Evolutionary conservation across 2,113 vertebrate genomes (phyloP), one percentile per base, ranked within the genome.

Genomic region (Cololabis saira): DNA sequence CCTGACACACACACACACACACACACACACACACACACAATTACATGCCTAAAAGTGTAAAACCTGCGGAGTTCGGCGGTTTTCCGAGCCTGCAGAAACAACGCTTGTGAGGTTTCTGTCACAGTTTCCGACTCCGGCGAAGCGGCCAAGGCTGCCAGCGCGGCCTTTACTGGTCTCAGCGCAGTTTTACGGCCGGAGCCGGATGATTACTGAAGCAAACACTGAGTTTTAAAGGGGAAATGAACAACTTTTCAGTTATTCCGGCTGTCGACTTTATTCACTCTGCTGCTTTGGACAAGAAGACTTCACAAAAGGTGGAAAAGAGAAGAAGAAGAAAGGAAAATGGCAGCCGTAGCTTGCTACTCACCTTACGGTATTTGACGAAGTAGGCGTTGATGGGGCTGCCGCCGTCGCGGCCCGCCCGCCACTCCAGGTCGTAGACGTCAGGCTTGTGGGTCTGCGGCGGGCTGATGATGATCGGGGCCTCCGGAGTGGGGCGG

Each of bases 311-410:
- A 8, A 40, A 8, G 19, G 12, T 21, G 3, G 3, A 16, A 30
- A 33, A 30, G 30, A 3, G 24, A 27, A 33, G 9, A 30, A 11
- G 51, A 8, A 10, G 24, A 10, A 33, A 17, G 22, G 33, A 37
- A 14, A 3, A 33, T 21, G 37, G 1, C 11, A 6, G 41, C 0
- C 3, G 19, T 7, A 22, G 1, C 15, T 69, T 48, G 48, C 22
- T n/a, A 13, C 40, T 87, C 89, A 99, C 97, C 95, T 99, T 99
- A 33, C 96, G 95, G 69, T 99, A 99, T 70, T 96, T 97, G 59
- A 98, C 96, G 41, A 99, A 98, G 59, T 98, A 99, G 56, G 96
- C 96, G 0, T 93, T 97, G 86, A 99, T 94, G 22, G 95, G 95
- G 27, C 84, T 89, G 1, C 95, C 97, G 1, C 96, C 95, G 0